Base-by-base conservation (phyloP, 2,888 invertebrate species). In the Lithophane semibrunnea region DNA sequence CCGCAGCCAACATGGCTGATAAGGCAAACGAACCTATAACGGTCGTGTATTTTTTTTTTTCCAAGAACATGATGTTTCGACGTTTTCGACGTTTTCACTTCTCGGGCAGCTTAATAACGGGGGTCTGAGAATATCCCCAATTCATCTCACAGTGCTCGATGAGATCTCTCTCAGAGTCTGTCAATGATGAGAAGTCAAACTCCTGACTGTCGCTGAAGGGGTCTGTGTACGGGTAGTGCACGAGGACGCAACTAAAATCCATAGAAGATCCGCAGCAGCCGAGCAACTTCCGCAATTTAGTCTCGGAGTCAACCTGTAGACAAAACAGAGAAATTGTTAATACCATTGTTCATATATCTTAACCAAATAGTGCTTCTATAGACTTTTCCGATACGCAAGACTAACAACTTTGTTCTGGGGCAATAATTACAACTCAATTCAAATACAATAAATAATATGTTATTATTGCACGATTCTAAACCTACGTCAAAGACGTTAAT, bases 91-190 rank as follows among this genome's bases (percentile, higher is more conserved):
- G 71, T 70, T 84, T 94, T 97, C 97, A 97, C 96, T 97, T 97
- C 90, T 97, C 97, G 4, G 98, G 98, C 70, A 98, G 92, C 92
- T 97, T 97, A 83, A 98, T 97, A 75, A 98, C 97, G 79, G 98
- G 98, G 85, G 97, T 95, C 83, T 97, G 97, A 56, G 97, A 96
- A 88, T 97, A 97, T 83, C 97, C 97, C 97, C 98, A 97, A 79
- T 97, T 97, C 81, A 97, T 96, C 90, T 98, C 98, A 89, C 98
- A 98, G 91, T 97, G 97, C 84, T 98, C 97, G 47, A 98, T 97
- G 86, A 98, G 90, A 70, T 97, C 96, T 89, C 97, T 97, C 90
- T 98, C 98, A 0, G 97, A 93, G 49, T 97, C 97, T 0, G 97
- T 97, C 67, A 98, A 93, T 21, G 94, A 91, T 77, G 97, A 95